Conservation (phyloP, 2,888 invertebrate genomes). For the Lasius fuliginosus region DNA sequence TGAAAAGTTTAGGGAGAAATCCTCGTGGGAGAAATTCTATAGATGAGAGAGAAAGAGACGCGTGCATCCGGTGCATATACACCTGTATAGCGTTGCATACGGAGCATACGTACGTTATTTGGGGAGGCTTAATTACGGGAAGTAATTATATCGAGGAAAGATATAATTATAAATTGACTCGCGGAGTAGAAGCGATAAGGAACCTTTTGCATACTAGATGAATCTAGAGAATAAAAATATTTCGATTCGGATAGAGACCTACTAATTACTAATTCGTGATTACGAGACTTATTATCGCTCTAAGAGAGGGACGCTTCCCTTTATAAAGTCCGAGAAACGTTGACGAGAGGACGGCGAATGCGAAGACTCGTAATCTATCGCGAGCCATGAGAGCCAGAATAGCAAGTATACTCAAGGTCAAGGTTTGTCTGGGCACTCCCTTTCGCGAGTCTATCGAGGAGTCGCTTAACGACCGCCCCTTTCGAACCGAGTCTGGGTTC, state of each 20-base stretch:
- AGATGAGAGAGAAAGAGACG: not conserved
- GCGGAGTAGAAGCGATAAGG: not conserved
- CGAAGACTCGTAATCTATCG: constrained; percentile 5
- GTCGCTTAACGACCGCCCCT: constrained; percentile 25
- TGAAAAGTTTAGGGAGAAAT: not conserved
- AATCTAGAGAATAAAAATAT: not conserved
- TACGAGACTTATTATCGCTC: not conserved
- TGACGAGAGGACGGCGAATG: not conserved
- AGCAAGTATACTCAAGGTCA: constrained; percentile 44
- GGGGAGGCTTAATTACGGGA: constrained; percentile 30
- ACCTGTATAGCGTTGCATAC: not conserved
- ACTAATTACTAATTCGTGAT: not conserved
- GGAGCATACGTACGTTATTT: not conserved
- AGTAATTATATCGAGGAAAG: constrained; percentile 38
- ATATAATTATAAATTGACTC: constrained; percentile 37
- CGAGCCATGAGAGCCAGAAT: constrained; percentile 26
- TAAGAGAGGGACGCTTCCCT: not conserved
- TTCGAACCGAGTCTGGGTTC: constrained; percentile 5
- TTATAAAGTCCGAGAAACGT: not conserved
- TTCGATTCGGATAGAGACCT: not conserved
- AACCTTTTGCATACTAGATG: not conserved
- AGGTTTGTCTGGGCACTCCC: constrained; percentile 50
- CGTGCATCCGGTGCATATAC: not conserved
- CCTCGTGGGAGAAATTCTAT: constrained; percentile 37
- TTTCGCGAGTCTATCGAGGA: constrained; percentile 29